Evolutionary conservation across 2,888 invertebrate species (phyloP), one percentile per base, ranked within the genome.

Genomic region (Drosophila testacea): DNA sequence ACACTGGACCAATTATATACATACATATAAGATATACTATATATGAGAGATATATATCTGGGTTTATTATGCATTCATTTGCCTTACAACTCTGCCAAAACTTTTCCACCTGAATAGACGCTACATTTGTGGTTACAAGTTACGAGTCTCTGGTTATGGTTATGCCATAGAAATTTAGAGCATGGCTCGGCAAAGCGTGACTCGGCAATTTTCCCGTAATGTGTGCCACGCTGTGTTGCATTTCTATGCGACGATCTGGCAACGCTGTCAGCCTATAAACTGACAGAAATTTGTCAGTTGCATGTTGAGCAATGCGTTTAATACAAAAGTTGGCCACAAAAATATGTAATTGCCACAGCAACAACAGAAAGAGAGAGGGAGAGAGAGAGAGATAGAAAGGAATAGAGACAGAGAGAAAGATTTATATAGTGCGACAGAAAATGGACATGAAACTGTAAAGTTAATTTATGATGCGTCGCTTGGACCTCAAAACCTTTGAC

Each of bases 181-280:
- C 63, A 69, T 30, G 70, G 69, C 81, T 57, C 57, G 57, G 28
- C 47, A 38, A 54, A 68, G 76, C 89, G 84, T 88, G 87, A 78
- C 88, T 83, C 47, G 63, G 51, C 78, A 50, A 75, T 83, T 88
- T 80, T 65, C 61, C 62, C n/a, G 13, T 28, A 62, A 66, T 67
- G 56, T 69, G 59, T 69, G 73, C 59, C 73, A 70, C 51, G 63
- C 51, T 46, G n/a, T 61, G 79, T 51, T 74, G 75, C 75, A 79
- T 61, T 51, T 44, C 30, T 30, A 1, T 41, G 7, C 13, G n/a
- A 44, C 55, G 22, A 27, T 55, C 55, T 55, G 55, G 55, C 55
- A 55, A 55, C 55, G 42, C 55, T 32, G 36, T 7, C 22, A 3
- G 27, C 27, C 22, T 16, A 10, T 16, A 22, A 22, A 22, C 13